Evolutionary conservation across 1,140 invertebrate genomes (phyloP), one percentile per base, ranked within the genome.

Genomic region (Rhopalosiphum maidis): DNA sequence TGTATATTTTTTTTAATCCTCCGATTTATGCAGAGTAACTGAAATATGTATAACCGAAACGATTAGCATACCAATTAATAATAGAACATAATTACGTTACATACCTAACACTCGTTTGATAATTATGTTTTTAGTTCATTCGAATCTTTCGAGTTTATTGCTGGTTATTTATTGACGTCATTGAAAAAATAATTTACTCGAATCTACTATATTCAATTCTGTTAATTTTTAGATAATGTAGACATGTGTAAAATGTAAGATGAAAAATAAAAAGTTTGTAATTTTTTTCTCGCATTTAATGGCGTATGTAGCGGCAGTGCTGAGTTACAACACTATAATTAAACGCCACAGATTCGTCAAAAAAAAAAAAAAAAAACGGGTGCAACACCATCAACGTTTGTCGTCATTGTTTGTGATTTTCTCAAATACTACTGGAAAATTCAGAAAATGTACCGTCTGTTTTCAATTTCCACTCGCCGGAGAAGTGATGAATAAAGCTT

Each of bases 401-500:
- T 77, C 30, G 60, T 18, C n/a, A 30, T 60, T 68, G 60, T 18
- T 77, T 15, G 15, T n/a, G 60, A 77, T 77, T 77, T n/a, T 35
- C 11, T 77, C 15, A 18, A 15, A n/a, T n/a, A 77, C 30, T 18
- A n/a, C 60, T 35, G 15, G n/a, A 77, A n/a, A n/a, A 77, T 77
- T 18, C 30, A n/a, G 30, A 30, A 77, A 77, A 77, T 77, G 30
- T 15, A 68, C 30, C 60, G 30, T 68, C 30, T 68, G 9, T n/a
- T 68, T 68, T n/a, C 60, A n/a, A 77, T 77, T 77, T 77, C 60
- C 60, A n/a, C 60, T 77, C 60, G 60, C 18, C 30, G 30, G 60
- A n/a, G n/a, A 77, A n/a, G 30, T 77, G n/a, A 77, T 35, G 60
- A 77, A 77, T 77, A 77, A 77, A 77, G n/a, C 60, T 77, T 77